Base-by-base conservation (phyloP, 2,797 vertebrate genomes). In the Sebastes variabilis region DNA sequence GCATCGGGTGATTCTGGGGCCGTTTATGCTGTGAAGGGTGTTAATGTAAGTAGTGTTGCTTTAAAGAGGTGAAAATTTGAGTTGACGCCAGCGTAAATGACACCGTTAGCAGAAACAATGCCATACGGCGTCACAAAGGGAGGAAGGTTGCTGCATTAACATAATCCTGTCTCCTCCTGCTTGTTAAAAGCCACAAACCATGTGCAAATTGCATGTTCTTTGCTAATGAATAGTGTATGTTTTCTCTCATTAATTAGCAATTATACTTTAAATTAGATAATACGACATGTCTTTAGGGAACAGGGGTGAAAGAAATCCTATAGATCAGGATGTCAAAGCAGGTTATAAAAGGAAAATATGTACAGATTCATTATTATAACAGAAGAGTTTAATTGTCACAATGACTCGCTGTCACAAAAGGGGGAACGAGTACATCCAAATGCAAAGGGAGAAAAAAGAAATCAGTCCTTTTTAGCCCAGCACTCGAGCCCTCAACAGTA, bases 401-500 rank as follows among this genome's bases (percentile, higher is more conserved):
- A 8, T 49, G 64, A 60, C 20, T 73, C 46, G 30, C 59, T 29
- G 22, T 70, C 76, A 67, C 25, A 2, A 2, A 11, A 20, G 18
- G 13, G 30, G n/a, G 36, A 78, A 66, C 49, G 32, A 29, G 18
- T 30, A 20, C 24, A 65, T 72, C 46, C 20, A 30, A 79, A 66
- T 68, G 42, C 66, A 71, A 64, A 60, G 3, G 6, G n/a, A 60
- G 32, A 30, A n/a, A 34, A 65, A 76, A 56, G 64, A 70, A 67
- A 75, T 42, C 30, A 1, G 59, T 79, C 36, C 61, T 58, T 76
- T 73, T 84, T 66, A 67, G 71, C 55, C 34, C 14, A 10, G 65
- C 77, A 81, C 75, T 85, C 22, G n/a, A 77, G 81, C 78, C 75
- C 75, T 86, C 66, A 34, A 20, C 83, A 6, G 55, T 84, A 88